Evolutionary conservation across 2,888 invertebrate species (phyloP).

Genomic region (Eledona agricola): DNA sequence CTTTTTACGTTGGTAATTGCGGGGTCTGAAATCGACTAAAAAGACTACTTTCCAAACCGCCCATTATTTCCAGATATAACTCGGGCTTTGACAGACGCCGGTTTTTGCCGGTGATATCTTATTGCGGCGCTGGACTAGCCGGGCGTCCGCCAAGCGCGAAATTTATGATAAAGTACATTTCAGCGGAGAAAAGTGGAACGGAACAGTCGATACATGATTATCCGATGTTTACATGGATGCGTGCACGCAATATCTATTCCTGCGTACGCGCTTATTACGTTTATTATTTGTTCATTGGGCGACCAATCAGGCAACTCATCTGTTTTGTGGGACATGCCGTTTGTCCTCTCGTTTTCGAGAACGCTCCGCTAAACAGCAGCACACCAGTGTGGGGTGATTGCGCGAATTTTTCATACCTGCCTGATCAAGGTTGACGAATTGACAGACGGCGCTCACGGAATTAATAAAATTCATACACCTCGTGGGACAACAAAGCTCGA

Average conservation of each 20-base stretch:
- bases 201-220: conserved; percentile 33
- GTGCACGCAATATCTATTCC: conserved; percentile 37
- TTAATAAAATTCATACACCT: conserved; percentile 30
- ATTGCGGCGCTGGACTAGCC: conserved; percentile 1
- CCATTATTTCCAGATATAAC: conserved; percentile 42
- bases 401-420: conserved; percentile 42
- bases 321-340: conserved; percentile 34
- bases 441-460: conserved; percentile 15
- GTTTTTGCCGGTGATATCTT: conserved; percentile 18
- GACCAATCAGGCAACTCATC: conserved; percentile 38
- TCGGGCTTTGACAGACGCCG: conserved; percentile 27
- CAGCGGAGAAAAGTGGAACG: conserved; percentile 35
- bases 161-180: conserved; percentile 28
- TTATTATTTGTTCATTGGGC: conserved; percentile 44
- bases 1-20: conserved; percentile 47
- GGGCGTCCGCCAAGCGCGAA: conserved; percentile 14
- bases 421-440: conserved; percentile 38
- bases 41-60: conserved; percentile 46
- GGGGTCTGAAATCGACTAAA: conserved; percentile 49
- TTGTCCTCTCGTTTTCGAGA: conserved; percentile 34
- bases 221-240: conserved; percentile 46
- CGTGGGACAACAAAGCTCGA: conserved; percentile 24
- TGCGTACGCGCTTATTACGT: conserved; percentile 39
- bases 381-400: too few relatives aligned
- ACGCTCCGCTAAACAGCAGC: conserved; percentile 25